A percentile compares a stretch with the other conserved stretches of the same genome.
These are phyloP conservation scores for Homarus gammarus DNA, from an alignment of 2,888 invertebrate genomes.

Conservation along the genomic window DNA sequence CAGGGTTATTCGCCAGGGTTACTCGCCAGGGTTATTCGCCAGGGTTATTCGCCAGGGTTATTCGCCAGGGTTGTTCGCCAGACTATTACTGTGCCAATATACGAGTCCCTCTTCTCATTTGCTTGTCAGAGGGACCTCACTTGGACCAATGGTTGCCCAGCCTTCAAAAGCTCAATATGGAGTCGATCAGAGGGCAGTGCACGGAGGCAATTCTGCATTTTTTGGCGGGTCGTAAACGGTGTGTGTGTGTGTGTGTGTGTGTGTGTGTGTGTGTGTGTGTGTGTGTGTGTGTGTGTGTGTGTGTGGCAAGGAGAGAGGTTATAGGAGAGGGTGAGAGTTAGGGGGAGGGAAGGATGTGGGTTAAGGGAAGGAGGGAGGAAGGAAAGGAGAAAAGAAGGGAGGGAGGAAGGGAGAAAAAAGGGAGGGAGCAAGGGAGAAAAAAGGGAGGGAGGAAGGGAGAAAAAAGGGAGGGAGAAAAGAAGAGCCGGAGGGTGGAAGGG, in stretches of 20 bases:
- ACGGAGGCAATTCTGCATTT: neutral
- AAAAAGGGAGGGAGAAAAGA: neutral
- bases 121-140: neutral
- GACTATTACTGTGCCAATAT: neutral
- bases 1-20: too few species aligned
- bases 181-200: neutral
- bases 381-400: too few species aligned
- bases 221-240: neutral
- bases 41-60: too few species aligned
- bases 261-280: too few species aligned
- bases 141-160: neutral
- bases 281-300: too few species aligned
- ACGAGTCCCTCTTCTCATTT: neutral
- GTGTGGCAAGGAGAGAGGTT: too few species aligned
- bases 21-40: too few species aligned
- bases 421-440: neutral
- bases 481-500: neutral
- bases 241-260: too few species aligned
- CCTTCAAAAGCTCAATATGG: neutral
- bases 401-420: too few species aligned
- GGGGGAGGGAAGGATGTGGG: too few species aligned
- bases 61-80: neutral
- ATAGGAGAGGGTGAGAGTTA: too few species aligned
- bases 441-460: neutral
- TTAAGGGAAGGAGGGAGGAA: too few species aligned